Conservation (phyloP, 2,797 vertebrate genomes). For the Propithecus deckenii region DNA sequence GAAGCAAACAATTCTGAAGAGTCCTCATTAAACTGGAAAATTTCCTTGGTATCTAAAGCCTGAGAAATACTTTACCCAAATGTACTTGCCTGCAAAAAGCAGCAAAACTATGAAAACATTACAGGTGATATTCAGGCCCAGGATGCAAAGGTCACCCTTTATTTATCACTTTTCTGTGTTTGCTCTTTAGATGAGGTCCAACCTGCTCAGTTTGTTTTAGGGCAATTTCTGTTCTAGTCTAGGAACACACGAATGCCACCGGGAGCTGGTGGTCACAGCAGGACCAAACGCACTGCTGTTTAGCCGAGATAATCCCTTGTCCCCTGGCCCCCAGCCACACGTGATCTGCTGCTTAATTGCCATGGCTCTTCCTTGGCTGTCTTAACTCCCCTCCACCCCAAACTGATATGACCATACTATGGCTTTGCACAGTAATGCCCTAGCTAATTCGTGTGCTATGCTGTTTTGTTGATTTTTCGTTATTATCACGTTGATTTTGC, state of each 20-base stretch:
- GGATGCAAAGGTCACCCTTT: background rate
- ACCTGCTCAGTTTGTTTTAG: background rate
- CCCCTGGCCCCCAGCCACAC: background rate
- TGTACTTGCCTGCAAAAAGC: background rate
- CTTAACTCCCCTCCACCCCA: background rate
- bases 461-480: background rate
- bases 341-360: background rate
- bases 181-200: background rate
- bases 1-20: background rate
- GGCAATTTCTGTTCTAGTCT: background rate
- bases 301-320: background rate
- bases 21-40: background rate
- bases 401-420: background rate
- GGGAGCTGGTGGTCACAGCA: background rate
- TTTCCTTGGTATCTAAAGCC: background rate
- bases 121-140: background rate
- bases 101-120: background rate
- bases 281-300: background rate
- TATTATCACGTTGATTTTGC: background rate
- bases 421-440: background rate
- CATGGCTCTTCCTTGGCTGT: background rate
- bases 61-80: background rate
- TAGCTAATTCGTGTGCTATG: background rate
- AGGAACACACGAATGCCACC: fast-evolving
- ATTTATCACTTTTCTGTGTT: background rate